Evolutionary conservation across 2,797 vertebrate genomes (phyloP).

Genomic region (Botia kubotai): DNA sequence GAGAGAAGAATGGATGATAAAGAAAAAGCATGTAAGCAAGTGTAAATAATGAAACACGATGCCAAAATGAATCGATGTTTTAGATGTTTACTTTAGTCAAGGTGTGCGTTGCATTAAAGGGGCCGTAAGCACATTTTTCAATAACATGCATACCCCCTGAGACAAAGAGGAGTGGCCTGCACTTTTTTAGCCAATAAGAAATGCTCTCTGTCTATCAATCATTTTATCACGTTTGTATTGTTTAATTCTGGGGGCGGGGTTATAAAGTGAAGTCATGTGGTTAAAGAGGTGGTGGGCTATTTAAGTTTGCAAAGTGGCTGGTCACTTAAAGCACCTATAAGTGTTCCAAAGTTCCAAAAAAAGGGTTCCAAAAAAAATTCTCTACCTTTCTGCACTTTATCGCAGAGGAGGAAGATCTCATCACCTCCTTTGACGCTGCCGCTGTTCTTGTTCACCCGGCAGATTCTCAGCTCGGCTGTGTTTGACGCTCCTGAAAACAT

Average conservation of each 20-base stretch:
- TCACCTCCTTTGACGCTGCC: constrained; percentile 94
- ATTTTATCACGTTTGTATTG: no score
- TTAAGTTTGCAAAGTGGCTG: neutral
- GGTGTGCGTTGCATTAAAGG: no score
- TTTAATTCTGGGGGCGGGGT: no score
- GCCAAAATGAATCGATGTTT: neutral
- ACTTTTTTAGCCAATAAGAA: no score
- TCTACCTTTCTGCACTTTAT: constrained; percentile 99
- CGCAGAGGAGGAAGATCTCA: constrained; percentile 96
- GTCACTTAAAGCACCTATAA: neutral
- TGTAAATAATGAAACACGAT: neutral
- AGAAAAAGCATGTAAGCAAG: neutral
- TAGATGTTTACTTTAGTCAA: neutral
- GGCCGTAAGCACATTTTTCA: no score
- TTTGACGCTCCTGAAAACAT: constrained; percentile 89
- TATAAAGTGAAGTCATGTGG: no score
- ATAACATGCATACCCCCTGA: no score
- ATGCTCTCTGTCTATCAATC: no score
- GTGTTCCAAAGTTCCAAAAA: neutral
- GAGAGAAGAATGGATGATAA: neutral
- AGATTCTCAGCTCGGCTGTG: constrained; percentile 95
- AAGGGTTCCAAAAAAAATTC: no score
- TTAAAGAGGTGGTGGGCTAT: no score
- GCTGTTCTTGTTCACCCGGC: constrained; percentile 95
- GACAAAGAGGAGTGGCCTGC: no score